Base-by-base conservation (phyloP, 2,797 vertebrate genomes). In the Aulostomus chinensis region DNA sequence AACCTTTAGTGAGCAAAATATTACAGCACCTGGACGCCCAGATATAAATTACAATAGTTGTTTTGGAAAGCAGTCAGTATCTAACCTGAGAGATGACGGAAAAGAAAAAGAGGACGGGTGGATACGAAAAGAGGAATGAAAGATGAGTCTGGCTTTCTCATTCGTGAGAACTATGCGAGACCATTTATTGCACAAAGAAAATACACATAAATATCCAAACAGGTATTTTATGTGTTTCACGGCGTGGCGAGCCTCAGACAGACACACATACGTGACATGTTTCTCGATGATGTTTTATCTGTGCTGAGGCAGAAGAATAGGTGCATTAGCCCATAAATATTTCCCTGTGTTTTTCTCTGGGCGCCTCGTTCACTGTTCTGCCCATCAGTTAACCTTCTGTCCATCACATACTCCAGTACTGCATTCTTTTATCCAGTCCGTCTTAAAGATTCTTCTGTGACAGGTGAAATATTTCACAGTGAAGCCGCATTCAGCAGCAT, bases 81-180 rank as follows among this genome's bases (percentile, higher is more conserved):
- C 40, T 45, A 34, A 68, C 38, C 61, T 49, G 58, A 50, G 41
- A 41, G 40, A 53, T n/a, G 52, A 40, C 18, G 57, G 50, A 56
- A 58, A 48, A 28, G 28, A 25, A 59, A 64, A 21, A 40, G 17
- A 42, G 26, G 53, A 61, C 37, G 1, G 32, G 38, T 37, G 34
- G 42, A 37, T 34, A 8, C 43, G 22, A 46, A 42, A 57, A 32
- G 15, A 73, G 37, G 49, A 56, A 37, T 52, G 31, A 63, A 46
- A 39, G 16, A 71, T 14, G 13, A 47, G 47, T 68, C 70, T 80
- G 72, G 49, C 68, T 9, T 59, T 80, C 46, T 58, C 70, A 59
- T 84, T 58, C 65, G 29, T 21, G 25, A 56, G 68, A 74, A 55
- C 3, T 32, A 73, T 21, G 59, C 8, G 22, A 56, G 16, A 32